Evolutionary conservation across 2,797 vertebrate genomes (phyloP).

Genomic region (Mormyrops attenuatus): DNA sequence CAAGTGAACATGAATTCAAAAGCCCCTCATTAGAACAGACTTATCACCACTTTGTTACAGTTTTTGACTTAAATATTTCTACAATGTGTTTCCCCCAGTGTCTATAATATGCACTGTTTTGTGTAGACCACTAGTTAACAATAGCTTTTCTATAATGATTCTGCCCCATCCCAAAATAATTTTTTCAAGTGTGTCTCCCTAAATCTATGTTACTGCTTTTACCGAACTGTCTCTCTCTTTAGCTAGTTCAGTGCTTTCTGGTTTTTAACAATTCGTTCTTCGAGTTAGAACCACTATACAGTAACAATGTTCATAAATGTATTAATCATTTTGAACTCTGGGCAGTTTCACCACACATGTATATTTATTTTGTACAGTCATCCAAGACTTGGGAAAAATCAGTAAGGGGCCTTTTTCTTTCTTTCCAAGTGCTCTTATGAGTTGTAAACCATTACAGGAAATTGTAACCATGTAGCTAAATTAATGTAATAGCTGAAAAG

Average conservation of each 20-base stretch:
- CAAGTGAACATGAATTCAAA: background rate
- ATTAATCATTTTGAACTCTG: background rate
- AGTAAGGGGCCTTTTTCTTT: background rate
- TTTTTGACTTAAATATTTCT: background rate
- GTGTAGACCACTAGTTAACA: background rate
- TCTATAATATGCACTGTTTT: background rate
- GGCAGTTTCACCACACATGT: background rate
- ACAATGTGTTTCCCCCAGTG: background rate
- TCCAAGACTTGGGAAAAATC: background rate
- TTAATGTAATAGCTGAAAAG: background rate
- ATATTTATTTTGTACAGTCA: background rate
- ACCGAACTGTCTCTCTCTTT: background rate
- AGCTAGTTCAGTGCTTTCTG: background rate
- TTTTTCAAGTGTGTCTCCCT: background rate
- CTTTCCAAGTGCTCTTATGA: background rate
- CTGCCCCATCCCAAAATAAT: background rate
- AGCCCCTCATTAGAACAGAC: background rate
- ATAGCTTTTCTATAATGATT: background rate
- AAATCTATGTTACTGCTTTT: background rate
- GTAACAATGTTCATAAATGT: background rate
- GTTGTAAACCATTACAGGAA: background rate
- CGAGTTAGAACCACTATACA: background rate
- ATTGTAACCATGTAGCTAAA: slow-evolving; percentile 1
- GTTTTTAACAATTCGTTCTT: background rate
- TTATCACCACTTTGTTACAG: background rate